Percentiles rank a stretch among this genome's conserved stretches.
Evolutionary conservation across 2,888 invertebrate genomes (phyloP).

Genomic region (Timema podura): DNA sequence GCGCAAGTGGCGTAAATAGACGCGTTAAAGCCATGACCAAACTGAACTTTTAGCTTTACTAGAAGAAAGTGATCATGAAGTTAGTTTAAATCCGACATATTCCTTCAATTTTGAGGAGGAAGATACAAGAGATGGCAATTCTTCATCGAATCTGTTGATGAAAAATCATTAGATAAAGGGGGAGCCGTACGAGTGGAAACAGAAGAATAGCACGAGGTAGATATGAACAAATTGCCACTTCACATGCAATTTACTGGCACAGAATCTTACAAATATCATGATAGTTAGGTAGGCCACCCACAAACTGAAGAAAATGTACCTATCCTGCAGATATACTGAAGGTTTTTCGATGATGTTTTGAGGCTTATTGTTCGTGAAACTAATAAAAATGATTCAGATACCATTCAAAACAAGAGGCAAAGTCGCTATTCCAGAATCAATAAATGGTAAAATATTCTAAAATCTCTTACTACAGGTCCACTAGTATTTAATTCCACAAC

Average conservation of each 20-base stretch:
- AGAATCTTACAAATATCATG: too few relatives aligned
- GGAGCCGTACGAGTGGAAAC: background rate
- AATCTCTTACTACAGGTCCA: too few relatives aligned
- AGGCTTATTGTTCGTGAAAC: background rate
- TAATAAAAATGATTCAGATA: background rate
- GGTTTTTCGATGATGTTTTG: too few relatives aligned
- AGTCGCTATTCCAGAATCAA: slow-evolving; percentile 8
- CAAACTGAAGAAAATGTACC: too few relatives aligned
- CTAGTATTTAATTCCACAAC: too few relatives aligned
- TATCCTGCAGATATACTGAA: too few relatives aligned
- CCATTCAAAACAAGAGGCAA: background rate
- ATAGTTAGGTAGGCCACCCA: too few relatives aligned
- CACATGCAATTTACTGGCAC: too few relatives aligned
- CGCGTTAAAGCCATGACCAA: background rate
- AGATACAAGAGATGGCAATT: background rate
- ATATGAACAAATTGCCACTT: too few relatives aligned
- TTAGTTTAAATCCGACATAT: background rate
- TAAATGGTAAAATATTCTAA: background rate
- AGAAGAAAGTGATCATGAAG: background rate
- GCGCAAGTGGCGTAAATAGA: background rate
- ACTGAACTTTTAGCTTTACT: slow-evolving; percentile 5
- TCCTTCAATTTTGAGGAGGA: background rate
- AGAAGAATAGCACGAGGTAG: too few relatives aligned
- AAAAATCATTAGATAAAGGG: background rate
- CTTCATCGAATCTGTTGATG: background rate